These are phyloP conservation scores for Sycophila texana DNA, from an alignment of 2,888 invertebrate genomes.

Conservation along the genomic window DNA sequence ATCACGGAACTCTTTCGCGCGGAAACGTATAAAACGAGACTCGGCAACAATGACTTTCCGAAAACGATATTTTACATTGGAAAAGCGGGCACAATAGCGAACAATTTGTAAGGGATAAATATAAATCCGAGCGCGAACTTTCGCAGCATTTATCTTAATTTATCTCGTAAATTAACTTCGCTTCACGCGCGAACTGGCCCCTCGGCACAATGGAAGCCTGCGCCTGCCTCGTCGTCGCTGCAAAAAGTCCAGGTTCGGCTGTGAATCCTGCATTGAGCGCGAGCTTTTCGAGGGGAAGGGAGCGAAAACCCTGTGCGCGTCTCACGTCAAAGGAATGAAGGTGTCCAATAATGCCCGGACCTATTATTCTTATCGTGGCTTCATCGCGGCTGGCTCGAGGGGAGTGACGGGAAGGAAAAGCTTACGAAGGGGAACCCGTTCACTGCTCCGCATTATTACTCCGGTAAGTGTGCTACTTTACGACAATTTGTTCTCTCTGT, in stretches of 20 bases:
- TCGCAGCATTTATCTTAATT: conserved; percentile 49
- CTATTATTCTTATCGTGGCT: conserved; percentile 46
- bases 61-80: conserved; percentile 23
- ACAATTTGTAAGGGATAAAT: conserved; percentile 51
- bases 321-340: conserved; percentile 10
- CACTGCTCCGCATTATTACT: no score
- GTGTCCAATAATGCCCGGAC: conserved; percentile 15
- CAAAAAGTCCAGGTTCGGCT: conserved; percentile 12
- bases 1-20: background rate
- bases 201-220: conserved; percentile 13
- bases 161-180: conserved; percentile 48
- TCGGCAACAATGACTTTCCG: conserved; percentile 25
- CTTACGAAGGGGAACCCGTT: background rate
- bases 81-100: conserved; percentile 23
- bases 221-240: no score
- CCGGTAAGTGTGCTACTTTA: no score
- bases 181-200: conserved; percentile 31
- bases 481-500: no score
- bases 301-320: background rate
- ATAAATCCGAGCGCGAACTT: conserved; percentile 31
- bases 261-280: background rate
- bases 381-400: conserved; percentile 18
- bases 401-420: conserved; percentile 14
- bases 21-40: background rate
- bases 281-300: background rate